A percentile compares a stretch with the other conserved stretches of the same genome.
phyloP scores from a whole-genome alignment of 1,140 invertebrate genomes.

The Lasaia peninsularis region DNA sequence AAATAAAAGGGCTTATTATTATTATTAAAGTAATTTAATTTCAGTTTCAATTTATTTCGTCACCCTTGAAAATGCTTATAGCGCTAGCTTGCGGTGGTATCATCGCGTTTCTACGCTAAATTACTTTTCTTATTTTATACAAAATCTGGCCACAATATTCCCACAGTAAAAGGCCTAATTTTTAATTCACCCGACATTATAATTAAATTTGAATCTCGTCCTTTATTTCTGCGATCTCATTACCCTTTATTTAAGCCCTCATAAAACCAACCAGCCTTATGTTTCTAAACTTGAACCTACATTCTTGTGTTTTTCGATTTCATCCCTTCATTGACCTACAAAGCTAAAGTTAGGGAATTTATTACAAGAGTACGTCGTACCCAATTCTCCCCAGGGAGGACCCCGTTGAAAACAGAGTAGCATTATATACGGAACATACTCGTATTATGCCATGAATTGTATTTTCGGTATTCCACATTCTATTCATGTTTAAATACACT shows the following conservation, averaged over 20 bases:
- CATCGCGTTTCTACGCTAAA: no score
- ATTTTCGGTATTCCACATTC: conserved; percentile 1
- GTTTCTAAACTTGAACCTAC: not conserved
- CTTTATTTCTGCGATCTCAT: no score
- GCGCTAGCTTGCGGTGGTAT: no score
- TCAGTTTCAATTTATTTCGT: no score
- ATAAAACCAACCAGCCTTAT: no score
- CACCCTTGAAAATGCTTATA: no score
- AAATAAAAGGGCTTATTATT: no score
- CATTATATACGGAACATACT: conserved; percentile 20
- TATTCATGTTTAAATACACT: not conserved
- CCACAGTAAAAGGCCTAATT: not conserved
- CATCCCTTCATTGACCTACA: conserved; percentile 25
- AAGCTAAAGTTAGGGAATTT: conserved; percentile 25
- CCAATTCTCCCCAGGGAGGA: conserved; percentile 9
- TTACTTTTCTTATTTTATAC: no score
- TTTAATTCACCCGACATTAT: not conserved
- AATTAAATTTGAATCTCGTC: no score
- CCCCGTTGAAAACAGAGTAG: conserved; percentile 21
- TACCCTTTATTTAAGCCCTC: no score
- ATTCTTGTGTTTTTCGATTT: conserved; percentile 16
- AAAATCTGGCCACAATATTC: not conserved
- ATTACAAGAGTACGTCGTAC: conserved; percentile 20
- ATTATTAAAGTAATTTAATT: no score
- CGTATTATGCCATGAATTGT: conserved; percentile 14